Evolutionary conservation across 2,113 vertebrate species (phyloP).

Genomic region (Shinisaurus crocodilurus): DNA sequence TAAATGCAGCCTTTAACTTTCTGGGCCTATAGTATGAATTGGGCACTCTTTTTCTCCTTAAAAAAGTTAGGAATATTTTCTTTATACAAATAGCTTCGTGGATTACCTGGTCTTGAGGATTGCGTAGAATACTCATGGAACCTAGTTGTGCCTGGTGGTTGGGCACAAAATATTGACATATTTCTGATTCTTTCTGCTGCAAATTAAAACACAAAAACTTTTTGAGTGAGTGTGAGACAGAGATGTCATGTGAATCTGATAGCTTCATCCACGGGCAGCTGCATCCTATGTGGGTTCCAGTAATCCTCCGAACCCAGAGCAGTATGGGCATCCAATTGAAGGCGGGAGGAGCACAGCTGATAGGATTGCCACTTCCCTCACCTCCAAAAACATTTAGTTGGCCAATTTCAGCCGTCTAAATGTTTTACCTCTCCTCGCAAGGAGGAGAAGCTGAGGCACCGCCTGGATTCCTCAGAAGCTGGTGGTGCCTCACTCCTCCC

Average conservation of each 20-base stretch:
- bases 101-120: slow-evolving; percentile 10
- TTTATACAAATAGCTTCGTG: not conserved
- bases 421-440: too few relatives aligned
- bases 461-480: too few relatives aligned
- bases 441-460: too few relatives aligned
- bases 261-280: not conserved
- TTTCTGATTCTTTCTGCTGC: not conserved
- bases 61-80: not conserved
- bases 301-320: too few relatives aligned
- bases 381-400: too few relatives aligned
- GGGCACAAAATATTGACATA: not conserved
- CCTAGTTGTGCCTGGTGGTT: not conserved
- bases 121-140: not conserved
- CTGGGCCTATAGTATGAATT: not conserved
- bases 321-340: too few relatives aligned
- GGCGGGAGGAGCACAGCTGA: too few relatives aligned
- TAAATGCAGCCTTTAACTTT: not conserved
- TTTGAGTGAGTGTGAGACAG: not conserved
- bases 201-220: slow-evolving; percentile 8
- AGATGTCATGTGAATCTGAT: not conserved
- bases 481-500: too few relatives aligned
- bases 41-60: too few relatives aligned
- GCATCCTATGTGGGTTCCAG: too few relatives aligned
- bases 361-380: too few relatives aligned
- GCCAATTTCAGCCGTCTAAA: too few relatives aligned